Evolutionary conservation across 2,797 vertebrate genomes (phyloP).

Genomic region (Argya squamiceps): DNA sequence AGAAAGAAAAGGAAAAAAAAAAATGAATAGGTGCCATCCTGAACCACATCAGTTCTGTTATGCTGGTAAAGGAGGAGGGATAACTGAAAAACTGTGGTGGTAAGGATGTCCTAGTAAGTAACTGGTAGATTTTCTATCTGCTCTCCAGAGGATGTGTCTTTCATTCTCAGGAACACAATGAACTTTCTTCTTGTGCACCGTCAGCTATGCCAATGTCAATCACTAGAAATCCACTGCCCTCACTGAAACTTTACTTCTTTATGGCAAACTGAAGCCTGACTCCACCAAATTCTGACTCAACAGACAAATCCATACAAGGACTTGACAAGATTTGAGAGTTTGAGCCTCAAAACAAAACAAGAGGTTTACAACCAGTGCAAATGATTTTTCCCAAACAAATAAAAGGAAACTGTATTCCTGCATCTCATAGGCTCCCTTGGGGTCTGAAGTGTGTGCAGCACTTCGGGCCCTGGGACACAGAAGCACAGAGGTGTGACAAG

Average conservation of each 20-base stretch:
- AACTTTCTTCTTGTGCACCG: not conserved
- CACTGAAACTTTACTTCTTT: not conserved
- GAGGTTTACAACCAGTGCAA: not conserved
- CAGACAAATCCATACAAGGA: not conserved
- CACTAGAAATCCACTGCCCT: not conserved
- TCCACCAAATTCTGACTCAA: not conserved
- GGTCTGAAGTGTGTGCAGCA: not conserved
- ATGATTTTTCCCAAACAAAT: not conserved
- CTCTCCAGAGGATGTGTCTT: no score
- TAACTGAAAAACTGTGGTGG: no score
- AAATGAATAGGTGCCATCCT: no score
- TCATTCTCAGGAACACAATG: no score
- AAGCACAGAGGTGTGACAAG: not conserved
- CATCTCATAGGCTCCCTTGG: not conserved
- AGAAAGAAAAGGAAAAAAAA: no score
- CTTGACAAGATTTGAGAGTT: not conserved
- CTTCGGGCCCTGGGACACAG: fast-evolving
- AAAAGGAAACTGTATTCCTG: not conserved
- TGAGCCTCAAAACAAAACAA: not conserved
- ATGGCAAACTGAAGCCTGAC: not conserved
- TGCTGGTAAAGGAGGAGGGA: no score
- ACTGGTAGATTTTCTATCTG: no score
- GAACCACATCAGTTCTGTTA: no score
- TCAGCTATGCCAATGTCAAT: not conserved
- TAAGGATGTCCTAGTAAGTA: no score